Conservation (phyloP, 2,888 invertebrate species). For the Cloeon dipterum region DNA sequence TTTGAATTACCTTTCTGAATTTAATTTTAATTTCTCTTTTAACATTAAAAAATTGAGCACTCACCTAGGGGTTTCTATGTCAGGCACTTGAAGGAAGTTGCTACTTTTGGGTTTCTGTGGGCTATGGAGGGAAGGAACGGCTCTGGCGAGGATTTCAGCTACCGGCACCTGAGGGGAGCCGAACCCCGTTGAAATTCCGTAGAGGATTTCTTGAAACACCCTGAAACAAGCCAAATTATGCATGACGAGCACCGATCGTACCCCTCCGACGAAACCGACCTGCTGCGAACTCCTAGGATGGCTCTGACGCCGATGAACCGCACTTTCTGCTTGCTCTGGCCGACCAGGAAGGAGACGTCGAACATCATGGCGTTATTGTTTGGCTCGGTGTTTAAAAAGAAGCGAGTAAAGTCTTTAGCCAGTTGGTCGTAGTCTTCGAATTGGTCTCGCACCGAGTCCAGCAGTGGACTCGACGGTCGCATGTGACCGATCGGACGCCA, state of each 20-base stretch:
- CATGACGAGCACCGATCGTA: too few relatives aligned
- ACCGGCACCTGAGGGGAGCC: constrained; percentile 85
- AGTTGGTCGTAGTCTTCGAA: constrained; percentile 88
- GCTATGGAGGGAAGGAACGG: constrained; percentile 65
- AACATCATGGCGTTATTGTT: constrained; percentile 67
- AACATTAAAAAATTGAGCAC: constrained; percentile 7
- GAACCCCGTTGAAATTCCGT: constrained; percentile 82
- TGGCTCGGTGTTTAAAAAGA: constrained; percentile 64
- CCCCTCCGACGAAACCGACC: too few relatives aligned
- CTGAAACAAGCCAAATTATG: too few relatives aligned
- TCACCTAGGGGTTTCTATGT: constrained; percentile 57
- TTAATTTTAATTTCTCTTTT: not conserved
- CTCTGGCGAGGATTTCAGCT: constrained; percentile 63
- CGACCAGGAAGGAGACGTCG: constrained; percentile 77
- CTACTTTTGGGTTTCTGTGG: constrained; percentile 75
- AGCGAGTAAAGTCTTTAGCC: constrained; percentile 75
- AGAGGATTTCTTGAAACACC: constrained; percentile 85
- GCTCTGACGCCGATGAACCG: constrained; percentile 78
- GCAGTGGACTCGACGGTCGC: constrained; percentile 76
- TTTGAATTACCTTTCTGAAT: not conserved
- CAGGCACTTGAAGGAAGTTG: constrained; percentile 74
- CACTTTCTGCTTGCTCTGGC: constrained; percentile 77
- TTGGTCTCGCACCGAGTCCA: constrained; percentile 80
- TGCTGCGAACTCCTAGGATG: constrained; percentile 72
- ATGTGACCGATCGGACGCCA: constrained; percentile 90